Evolutionary conservation across 2,797 vertebrate genomes (phyloP).

Genomic region (Neoniphon sammara): DNA sequence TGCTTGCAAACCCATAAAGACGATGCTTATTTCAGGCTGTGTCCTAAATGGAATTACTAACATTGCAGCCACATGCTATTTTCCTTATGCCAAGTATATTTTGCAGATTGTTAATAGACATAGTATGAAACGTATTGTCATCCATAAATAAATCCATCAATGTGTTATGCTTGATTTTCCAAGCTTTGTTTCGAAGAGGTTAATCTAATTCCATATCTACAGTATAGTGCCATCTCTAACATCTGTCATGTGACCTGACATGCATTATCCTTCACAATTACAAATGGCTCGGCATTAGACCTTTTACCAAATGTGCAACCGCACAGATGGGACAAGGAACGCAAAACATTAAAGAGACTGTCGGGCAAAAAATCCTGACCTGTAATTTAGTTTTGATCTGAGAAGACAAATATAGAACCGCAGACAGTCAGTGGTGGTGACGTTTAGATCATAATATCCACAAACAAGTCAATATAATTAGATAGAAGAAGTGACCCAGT

Average conservation of each 20-base stretch:
- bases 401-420: not conserved
- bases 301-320: not conserved
- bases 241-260: conserved; percentile 31
- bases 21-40: not conserved
- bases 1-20: too few species aligned
- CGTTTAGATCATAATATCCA: too few species aligned
- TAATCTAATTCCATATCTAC: conserved; percentile 9
- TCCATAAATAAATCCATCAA: too few species aligned
- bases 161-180: too few species aligned
- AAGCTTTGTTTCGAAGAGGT: not conserved
- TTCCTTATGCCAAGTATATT: not conserved
- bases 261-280: conserved; percentile 20
- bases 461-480: not conserved
- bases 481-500: not conserved
- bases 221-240: conserved; percentile 19
- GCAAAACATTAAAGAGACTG: not conserved
- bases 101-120: too few species aligned
- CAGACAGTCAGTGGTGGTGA: not conserved
- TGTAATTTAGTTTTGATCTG: conserved; percentile 1
- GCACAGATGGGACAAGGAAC: too few species aligned
- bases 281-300: not conserved
- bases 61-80: not conserved
- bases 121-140: too few species aligned
- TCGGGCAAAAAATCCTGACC: not conserved
- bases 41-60: not conserved